Evolutionary conservation across 2,888 invertebrate genomes (phyloP).

Genomic region (Germaria angustata): DNA sequence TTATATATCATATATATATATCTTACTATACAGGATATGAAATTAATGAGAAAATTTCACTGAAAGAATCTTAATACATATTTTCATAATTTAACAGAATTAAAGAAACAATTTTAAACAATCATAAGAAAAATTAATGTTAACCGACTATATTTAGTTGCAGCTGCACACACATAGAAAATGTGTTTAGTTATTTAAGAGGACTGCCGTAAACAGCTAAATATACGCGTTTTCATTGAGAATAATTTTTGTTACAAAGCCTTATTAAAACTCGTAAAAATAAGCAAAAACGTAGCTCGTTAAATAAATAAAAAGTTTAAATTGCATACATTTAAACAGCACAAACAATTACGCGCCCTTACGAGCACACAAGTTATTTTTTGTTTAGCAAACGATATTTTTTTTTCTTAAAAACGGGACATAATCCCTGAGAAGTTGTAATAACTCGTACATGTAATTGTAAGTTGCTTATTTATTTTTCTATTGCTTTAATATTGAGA

Average conservation of each 20-base stretch:
- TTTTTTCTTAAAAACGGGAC: background rate
- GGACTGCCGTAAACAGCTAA: background rate
- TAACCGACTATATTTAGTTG: too few relatives aligned
- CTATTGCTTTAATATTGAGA: background rate
- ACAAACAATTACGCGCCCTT: conserved; percentile 56
- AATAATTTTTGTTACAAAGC: conserved; percentile 36
- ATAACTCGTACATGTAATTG: background rate
- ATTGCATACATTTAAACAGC: conserved; percentile 4
- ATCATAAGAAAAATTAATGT: background rate
- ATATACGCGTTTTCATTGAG: conserved; percentile 47
- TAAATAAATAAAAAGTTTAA: conserved; percentile 30
- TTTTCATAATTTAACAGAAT: background rate
- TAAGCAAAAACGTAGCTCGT: conserved; percentile 43
- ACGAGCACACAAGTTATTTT: conserved; percentile 4
- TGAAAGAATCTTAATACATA: conserved; percentile 5
- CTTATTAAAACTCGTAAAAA: conserved; percentile 5
- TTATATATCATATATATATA: too few relatives aligned
- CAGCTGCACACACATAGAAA: too few relatives aligned
- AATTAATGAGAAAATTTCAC: conserved; percentile 33
- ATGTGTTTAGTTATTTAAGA: too few relatives aligned
- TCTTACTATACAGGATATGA: conserved; percentile 41
- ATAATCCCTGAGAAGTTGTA: background rate
- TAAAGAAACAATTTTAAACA: background rate
- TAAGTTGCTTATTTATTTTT: background rate
- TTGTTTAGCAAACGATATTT: background rate